Evolutionary conservation across 2,888 invertebrate genomes (phyloP).

Genomic region (Artemia sinica): DNA sequence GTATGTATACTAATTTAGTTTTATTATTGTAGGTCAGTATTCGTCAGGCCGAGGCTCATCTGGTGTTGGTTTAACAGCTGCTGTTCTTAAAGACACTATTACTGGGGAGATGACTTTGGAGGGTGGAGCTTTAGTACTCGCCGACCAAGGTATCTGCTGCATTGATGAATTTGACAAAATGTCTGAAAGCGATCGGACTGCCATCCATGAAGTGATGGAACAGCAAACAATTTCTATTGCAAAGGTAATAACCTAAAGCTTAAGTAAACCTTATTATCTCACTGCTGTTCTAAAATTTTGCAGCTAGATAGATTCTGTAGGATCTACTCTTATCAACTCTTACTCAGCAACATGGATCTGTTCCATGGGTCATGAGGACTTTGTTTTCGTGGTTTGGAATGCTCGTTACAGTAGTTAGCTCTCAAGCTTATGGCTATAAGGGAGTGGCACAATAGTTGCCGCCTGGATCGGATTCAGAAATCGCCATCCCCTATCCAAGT

Average conservation of each 20-base stretch:
- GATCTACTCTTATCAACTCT: too few species aligned
- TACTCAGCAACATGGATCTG: too few species aligned
- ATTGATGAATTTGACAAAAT: conserved; percentile 99
- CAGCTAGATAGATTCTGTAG: too few species aligned
- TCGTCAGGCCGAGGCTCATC: conserved; percentile 92
- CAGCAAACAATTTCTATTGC: conserved; percentile 99
- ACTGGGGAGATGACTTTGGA: conserved; percentile 95
- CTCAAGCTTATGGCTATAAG: too few species aligned
- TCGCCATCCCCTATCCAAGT: too few species aligned
- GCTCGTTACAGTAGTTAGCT: too few species aligned
- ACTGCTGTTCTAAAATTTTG: too few species aligned
- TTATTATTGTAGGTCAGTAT: conserved; percentile 48
- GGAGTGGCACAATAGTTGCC: too few species aligned
- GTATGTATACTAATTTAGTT: neutral
- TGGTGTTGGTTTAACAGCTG: conserved; percentile 96
- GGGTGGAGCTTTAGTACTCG: conserved; percentile 87
- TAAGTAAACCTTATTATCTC: too few species aligned
- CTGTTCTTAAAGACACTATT: conserved; percentile 89
- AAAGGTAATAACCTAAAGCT: conserved; percentile 42
- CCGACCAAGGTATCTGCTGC: conserved; percentile 93
- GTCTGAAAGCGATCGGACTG: conserved; percentile 84
- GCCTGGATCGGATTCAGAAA: too few species aligned
- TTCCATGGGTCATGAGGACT: too few species aligned
- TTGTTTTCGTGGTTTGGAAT: too few species aligned
- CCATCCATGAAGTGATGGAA: conserved; percentile 97